Base-by-base conservation (phyloP, 2,113 vertebrate genomes). In the Nansenia antarctica region DNA sequence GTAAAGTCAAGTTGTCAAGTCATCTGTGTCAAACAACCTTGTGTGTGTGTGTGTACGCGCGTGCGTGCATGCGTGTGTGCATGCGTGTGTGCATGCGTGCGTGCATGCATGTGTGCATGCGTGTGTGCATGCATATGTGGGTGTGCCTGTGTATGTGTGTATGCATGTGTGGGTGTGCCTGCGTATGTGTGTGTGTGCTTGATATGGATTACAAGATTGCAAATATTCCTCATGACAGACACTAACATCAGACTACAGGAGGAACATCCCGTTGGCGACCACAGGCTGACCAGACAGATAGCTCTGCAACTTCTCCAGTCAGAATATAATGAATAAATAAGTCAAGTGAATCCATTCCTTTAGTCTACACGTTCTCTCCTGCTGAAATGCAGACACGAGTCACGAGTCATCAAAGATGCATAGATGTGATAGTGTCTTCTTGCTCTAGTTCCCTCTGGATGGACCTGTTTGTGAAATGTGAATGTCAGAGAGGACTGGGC, bases 371-470 rank as follows among this genome's bases (percentile, higher is more conserved):
- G 15, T 35, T 37, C 34, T 22, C n/a, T 1, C 34, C 34, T 35
- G 20, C 60, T 54, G 12, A 26, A 47, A 42, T 47, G 42, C 42
- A 18, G 42, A n/a, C n/a, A n/a, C n/a, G n/a, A 58, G 55, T 37
- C 60, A 15, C n/a, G 22, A 62, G 32, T 26, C 34, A 62, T 62
- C 54, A 60, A 60, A 86, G 85, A 86, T 71, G 81, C 87, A 61
- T 67, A 65, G 69, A 42, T 58, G 74, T 22, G 69, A 78, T 64
- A 55, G 47, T 67, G 22, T 52, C 61, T 52, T n/a, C 32, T 45
- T 42, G 54, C 66, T 59, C 65, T 24, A 55, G 18, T 60, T 65
- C 14, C 49, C n/a, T n/a, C n/a, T 45, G 39, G 61, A 37, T 37
- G 12, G 42, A 22, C 20, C n/a, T n/a, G n/a, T n/a, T n/a, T n/a